Evolutionary conservation across 2,797 vertebrate genomes (phyloP).

Genomic region (Cottoperca gobio): DNA sequence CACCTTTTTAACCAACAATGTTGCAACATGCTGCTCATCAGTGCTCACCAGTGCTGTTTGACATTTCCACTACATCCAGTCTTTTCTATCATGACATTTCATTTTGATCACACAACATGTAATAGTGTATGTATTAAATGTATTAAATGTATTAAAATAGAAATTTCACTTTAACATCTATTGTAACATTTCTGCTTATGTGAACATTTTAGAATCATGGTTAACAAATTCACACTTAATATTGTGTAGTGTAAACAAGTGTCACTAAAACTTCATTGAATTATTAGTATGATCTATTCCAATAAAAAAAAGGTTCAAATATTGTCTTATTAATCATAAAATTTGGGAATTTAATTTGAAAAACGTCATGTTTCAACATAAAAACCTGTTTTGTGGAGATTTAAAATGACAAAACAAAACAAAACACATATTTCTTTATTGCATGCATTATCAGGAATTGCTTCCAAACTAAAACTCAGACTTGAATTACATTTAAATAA

Average conservation of each 20-base stretch:
- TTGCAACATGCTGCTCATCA: not conserved
- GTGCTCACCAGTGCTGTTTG: not conserved
- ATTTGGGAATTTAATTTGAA: not conserved
- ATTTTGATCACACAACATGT: not conserved
- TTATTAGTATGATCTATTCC: not conserved
- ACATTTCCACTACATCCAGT: not conserved
- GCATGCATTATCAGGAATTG: not conserved
- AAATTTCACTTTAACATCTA: not conserved
- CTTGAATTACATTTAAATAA: constrained; percentile 1
- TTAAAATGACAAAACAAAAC: not conserved
- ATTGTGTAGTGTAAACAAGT: not conserved
- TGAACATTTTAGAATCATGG: not conserved
- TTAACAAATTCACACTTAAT: not conserved
- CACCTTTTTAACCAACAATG: not conserved
- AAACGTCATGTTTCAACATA: not conserved
- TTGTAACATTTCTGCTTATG: not conserved
- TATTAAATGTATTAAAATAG: not conserved
- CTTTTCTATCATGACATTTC: not conserved
- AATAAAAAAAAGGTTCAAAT: not conserved
- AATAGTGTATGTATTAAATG: not conserved
- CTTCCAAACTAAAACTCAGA: constrained; percentile 9
- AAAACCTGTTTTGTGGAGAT: not conserved
- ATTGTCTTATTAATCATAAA: not conserved
- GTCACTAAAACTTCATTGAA: not conserved
- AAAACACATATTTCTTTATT: not conserved